Conservation (phyloP, 2,113 vertebrate species). For the Oenanthe melanoleuca region DNA sequence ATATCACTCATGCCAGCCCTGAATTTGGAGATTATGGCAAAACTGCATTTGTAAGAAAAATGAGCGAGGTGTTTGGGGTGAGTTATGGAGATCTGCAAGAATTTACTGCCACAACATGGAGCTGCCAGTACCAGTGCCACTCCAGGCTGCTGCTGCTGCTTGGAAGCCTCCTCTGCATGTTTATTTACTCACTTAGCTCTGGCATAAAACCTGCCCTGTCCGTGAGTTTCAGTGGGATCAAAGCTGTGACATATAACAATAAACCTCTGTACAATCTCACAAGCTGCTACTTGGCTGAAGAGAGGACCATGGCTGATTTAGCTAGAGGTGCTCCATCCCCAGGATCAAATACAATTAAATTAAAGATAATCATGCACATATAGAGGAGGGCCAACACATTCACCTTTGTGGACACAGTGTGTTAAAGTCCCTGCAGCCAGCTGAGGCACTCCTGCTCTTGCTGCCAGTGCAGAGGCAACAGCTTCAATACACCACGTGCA, state of each 20-base stretch:
- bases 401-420: neutral
- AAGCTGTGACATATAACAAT: neutral
- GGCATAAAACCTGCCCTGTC: neutral
- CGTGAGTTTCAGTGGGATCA: neutral
- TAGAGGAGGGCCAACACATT: neutral
- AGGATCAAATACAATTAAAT: neutral
- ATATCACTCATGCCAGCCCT: neutral
- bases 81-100: neutral
- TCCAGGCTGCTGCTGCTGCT: neutral
- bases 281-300: neutral
- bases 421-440: neutral
- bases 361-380: neutral
- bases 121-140: neutral
- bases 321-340: neutral
- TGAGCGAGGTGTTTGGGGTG: neutral
- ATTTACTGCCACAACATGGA: neutral
- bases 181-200: neutral
- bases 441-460: neutral
- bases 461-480: neutral
- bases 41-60: constrained; percentile 53
- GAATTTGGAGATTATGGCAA: constrained; percentile 16
- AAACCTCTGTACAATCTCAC: neutral
- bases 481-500: rapidly evolving
- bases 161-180: neutral
- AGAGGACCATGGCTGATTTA: neutral